phyloP scores from a whole-genome alignment of 2,888 invertebrate species.

The Diogma glabrata region DNA sequence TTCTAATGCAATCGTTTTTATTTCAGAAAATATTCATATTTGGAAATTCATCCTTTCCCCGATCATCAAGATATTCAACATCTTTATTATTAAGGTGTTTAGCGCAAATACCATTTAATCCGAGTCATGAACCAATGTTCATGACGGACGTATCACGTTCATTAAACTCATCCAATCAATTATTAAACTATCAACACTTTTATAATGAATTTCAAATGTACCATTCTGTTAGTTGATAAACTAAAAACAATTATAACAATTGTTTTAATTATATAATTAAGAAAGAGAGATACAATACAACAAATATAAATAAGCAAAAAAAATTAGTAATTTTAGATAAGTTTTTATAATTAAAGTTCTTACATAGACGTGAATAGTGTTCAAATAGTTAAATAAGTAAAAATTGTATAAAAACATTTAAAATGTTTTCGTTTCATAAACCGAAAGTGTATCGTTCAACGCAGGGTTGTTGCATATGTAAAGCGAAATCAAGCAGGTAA shows the following conservation, averaged over 20 bases:
- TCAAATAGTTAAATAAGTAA: too few relatives aligned
- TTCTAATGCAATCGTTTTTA: too few relatives aligned
- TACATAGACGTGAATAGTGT: too few relatives aligned
- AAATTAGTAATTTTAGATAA: too few relatives aligned
- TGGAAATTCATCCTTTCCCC: slow-evolving; percentile 9
- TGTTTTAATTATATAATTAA: too few relatives aligned
- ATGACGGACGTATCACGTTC: slow-evolving; percentile 1
- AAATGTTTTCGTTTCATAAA: slow-evolving; percentile 77
- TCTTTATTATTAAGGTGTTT: slow-evolving; percentile 7
- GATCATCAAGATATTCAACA: slow-evolving; percentile 7
- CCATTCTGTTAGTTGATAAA: slow-evolving; percentile 2
- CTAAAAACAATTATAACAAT: not conserved
- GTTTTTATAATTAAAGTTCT: too few relatives aligned
- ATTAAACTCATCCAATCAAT: not conserved
- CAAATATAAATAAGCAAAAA: too few relatives aligned
- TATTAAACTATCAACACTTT: slow-evolving; percentile 6
- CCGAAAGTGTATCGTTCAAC: slow-evolving; percentile 74
- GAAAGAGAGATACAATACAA: too few relatives aligned
- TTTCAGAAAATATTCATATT: slow-evolving; percentile 7
- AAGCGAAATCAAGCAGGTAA: slow-evolving; percentile 73
- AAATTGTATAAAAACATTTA: too few relatives aligned
- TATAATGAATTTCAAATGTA: slow-evolving; percentile 8
- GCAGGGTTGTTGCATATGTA: slow-evolving; percentile 77
- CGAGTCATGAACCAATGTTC: slow-evolving; percentile 5
- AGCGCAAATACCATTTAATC: slow-evolving; percentile 9